Conservation (phyloP, 1,140 invertebrate species). For the Uloborus diversus region DNA sequence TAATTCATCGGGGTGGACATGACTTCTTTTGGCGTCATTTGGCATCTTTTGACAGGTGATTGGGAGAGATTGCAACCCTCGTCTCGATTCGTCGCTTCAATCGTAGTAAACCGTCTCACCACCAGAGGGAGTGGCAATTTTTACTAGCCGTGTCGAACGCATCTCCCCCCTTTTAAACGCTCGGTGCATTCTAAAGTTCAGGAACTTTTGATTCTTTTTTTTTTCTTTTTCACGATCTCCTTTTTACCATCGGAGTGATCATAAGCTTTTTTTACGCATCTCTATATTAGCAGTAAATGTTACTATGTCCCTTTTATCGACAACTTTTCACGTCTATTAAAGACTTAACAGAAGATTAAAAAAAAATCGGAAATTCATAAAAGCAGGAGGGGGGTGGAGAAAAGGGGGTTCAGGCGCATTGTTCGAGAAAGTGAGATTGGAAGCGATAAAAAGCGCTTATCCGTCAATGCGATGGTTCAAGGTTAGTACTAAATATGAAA, state of each 20-base stretch:
- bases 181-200: constrained; percentile 13
- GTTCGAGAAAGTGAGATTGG: constrained; percentile 11
- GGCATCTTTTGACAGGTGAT: constrained; percentile 22
- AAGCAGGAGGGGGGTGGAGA: neutral
- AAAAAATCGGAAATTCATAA: constrained; percentile 8
- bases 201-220: constrained; percentile 28
- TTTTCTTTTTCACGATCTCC: neutral
- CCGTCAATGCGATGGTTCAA: constrained; percentile 30
- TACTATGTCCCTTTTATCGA: constrained; percentile 35
- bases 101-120: constrained; percentile 35
- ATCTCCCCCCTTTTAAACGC: neutral
- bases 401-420: neutral
- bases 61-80: constrained; percentile 3
- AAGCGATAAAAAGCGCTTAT: neutral
- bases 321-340: constrained; percentile 41
- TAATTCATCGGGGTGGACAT: neutral
- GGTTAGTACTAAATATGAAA: constrained; percentile 38
- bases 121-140: constrained; percentile 49
- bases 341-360: constrained; percentile 7
- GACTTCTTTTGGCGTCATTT: constrained; percentile 12
- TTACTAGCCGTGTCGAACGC: constrained; percentile 47
- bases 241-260: constrained; percentile 34
- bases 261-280: constrained; percentile 45
- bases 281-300: constrained; percentile 50
- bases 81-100: constrained; percentile 41